Evolutionary conservation across 2,888 invertebrate species (phyloP).

Genomic region (Loripinus fragilis): DNA sequence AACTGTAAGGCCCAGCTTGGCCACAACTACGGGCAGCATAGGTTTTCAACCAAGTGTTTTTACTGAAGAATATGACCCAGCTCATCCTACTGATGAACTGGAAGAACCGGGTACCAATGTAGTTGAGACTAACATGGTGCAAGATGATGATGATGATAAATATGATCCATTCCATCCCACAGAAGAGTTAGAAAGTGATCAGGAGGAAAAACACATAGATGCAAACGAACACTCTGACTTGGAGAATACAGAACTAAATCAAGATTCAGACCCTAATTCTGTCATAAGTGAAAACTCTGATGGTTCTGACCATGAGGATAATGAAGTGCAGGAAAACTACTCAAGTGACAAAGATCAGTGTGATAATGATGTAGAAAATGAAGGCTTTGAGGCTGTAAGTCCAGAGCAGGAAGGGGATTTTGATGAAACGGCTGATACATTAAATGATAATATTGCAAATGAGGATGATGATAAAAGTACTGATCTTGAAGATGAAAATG

Average conservation of each 20-base stretch:
- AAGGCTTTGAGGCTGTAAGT: constrained; percentile 11
- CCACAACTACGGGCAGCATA: not conserved
- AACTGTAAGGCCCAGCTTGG: not conserved
- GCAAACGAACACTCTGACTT: not conserved
- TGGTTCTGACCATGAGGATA: not conserved
- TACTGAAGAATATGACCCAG: constrained; percentile 55
- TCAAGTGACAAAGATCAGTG: not conserved
- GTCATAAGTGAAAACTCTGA: not conserved
- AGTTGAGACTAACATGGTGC: constrained; percentile 2
- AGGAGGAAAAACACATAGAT: constrained; percentile 30
- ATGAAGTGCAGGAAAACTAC: not conserved
- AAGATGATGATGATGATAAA: constrained; percentile 25
- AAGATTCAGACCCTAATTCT: not conserved
- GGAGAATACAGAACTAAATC: not conserved
- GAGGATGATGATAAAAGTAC: constrained; percentile 36
- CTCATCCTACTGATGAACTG: constrained; percentile 56
- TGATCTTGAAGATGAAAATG: constrained; percentile 49
- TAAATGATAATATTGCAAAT: constrained; percentile 22
- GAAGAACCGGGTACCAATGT: constrained; percentile 36
- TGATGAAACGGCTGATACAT: not conserved
- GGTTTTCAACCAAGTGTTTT: constrained; percentile 6
- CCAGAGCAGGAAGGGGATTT: constrained; percentile 29
- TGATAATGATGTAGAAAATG: constrained; percentile 9
- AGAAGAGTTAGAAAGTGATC: constrained; percentile 42
- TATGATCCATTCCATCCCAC: constrained; percentile 61